Evolutionary conservation across 2,888 invertebrate species (phyloP).

Genomic region (Cyaniris semiargus): DNA sequence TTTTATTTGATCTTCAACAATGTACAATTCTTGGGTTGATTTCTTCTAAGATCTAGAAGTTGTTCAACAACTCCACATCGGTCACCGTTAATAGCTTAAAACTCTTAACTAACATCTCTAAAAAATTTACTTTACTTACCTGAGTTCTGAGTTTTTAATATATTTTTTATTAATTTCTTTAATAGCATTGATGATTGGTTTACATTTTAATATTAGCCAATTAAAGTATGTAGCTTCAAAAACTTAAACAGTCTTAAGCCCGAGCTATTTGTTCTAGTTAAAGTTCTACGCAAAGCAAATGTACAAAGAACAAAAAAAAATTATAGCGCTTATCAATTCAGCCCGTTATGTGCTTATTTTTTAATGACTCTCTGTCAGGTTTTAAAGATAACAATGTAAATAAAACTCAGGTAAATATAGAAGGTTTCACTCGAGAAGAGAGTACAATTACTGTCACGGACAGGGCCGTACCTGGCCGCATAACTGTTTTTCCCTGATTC

Average conservation of each 20-base stretch:
- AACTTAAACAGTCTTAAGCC: too few species aligned
- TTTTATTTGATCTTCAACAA: not conserved
- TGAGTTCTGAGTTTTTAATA: too few species aligned
- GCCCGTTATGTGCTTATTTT: not conserved
- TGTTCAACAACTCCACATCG: not conserved
- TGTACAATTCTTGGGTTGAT: not conserved
- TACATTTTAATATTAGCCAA: too few species aligned
- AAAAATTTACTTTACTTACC: too few species aligned
- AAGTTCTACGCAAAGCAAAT: not conserved
- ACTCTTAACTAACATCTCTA: too few species aligned
- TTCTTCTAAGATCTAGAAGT: not conserved
- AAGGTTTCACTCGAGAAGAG: conserved; percentile 6
- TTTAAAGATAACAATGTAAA: conserved; percentile 16
- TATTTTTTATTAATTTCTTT: too few species aligned
- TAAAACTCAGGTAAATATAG: conserved; percentile 9
- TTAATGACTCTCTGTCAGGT: not conserved
- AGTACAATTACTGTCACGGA: conserved; percentile 38
- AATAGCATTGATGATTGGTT: too few species aligned
- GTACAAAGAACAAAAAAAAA: not conserved
- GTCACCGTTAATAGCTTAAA: not conserved
- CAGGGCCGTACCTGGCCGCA: conserved; percentile 63
- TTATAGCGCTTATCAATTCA: not conserved
- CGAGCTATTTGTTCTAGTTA: not conserved
- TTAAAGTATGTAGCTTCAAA: too few species aligned
- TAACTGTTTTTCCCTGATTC: conserved; percentile 75